Evolutionary conservation across 1,140 invertebrate species (phyloP).

Genomic region (Teleogryllus occipitalis): DNA sequence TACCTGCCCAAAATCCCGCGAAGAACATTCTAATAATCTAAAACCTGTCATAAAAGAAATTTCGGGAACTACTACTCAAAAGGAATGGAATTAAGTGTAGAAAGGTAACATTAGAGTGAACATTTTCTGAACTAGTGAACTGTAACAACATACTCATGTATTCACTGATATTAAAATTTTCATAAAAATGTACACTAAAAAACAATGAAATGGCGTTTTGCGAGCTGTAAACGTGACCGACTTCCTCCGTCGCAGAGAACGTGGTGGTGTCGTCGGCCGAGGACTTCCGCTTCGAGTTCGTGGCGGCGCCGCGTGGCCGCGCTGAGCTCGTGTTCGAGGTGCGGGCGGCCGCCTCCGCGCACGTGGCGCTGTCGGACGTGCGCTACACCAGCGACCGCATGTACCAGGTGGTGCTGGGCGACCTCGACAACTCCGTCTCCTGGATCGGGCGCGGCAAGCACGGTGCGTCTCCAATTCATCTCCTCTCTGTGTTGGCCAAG

Average conservation of each 20-base stretch:
- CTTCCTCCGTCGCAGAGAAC: constrained; percentile 40
- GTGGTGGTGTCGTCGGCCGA: constrained; percentile 49
- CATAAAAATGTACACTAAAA: neutral
- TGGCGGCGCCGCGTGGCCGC: constrained; percentile 47
- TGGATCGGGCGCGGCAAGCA: constrained; percentile 55
- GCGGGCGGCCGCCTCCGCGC: constrained; percentile 43
- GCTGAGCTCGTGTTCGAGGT: constrained; percentile 50
- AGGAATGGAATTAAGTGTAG: no score
- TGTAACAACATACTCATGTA: no score
- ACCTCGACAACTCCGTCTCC: constrained; percentile 41
- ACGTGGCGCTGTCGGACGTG: constrained; percentile 45
- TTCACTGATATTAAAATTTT: neutral
- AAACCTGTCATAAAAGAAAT: no score
- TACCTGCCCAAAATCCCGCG: no score
- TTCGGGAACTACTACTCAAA: no score
- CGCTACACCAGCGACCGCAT: constrained; percentile 43
- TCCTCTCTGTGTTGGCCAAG: no score
- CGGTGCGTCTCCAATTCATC: constrained; percentile 34
- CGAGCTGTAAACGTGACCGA: neutral
- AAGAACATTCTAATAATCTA: no score
- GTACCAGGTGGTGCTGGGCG: constrained; percentile 50
- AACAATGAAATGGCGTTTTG: neutral
- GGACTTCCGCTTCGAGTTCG: constrained; percentile 53
- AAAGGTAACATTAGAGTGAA: no score
- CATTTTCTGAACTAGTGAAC: no score